Conservation (phyloP, 1,140 invertebrate genomes). For the Drosophila auraria region DNA sequence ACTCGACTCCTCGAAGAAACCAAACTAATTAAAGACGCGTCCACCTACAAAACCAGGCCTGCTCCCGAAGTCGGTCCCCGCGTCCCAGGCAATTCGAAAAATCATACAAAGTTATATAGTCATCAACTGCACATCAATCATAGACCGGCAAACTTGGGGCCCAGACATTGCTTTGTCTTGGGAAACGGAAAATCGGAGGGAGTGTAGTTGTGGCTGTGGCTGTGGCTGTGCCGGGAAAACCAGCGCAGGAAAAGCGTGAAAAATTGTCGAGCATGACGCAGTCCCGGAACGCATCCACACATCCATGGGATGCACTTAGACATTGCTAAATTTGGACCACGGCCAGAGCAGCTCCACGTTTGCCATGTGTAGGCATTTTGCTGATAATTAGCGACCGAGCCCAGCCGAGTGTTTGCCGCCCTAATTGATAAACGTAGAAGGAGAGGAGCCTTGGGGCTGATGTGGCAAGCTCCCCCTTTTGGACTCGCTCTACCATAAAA, state of each 20-base stretch:
- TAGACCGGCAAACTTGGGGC: slow-evolving; percentile 68
- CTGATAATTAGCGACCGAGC: slow-evolving; percentile 73
- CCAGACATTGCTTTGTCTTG: slow-evolving; percentile 51
- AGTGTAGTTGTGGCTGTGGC: slow-evolving; percentile 4
- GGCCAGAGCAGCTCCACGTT: slow-evolving; percentile 24
- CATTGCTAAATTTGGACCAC: slow-evolving; percentile 76
- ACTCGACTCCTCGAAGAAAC: slow-evolving; percentile 33
- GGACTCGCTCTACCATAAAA: slow-evolving; percentile 74
- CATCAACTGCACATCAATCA: slow-evolving; percentile 82
- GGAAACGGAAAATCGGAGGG: slow-evolving; percentile 9
- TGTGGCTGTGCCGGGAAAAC: slow-evolving; percentile 17
- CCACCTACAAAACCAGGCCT: slow-evolving; percentile 69
- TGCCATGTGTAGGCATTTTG: slow-evolving; percentile 78
- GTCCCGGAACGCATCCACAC: slow-evolving; percentile 56
- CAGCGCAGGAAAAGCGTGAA: slow-evolving; percentile 76
- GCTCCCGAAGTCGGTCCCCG: slow-evolving; percentile 21
- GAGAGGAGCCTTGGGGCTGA: slow-evolving; percentile 4
- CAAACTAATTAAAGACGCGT: slow-evolving; percentile 80
- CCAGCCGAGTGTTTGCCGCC: slow-evolving; percentile 64
- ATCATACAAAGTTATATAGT: slow-evolving; percentile 83
- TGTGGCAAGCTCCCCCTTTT: slow-evolving; percentile 25
- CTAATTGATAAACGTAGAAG: slow-evolving; percentile 79
- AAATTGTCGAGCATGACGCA: slow-evolving; percentile 81
- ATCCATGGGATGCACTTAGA: slow-evolving; percentile 62
- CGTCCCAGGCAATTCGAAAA: slow-evolving; percentile 48